These are phyloP conservation scores for Pedionomus torquatus DNA, from an alignment of 2,113 vertebrate genomes.

Conservation along the genomic window DNA sequence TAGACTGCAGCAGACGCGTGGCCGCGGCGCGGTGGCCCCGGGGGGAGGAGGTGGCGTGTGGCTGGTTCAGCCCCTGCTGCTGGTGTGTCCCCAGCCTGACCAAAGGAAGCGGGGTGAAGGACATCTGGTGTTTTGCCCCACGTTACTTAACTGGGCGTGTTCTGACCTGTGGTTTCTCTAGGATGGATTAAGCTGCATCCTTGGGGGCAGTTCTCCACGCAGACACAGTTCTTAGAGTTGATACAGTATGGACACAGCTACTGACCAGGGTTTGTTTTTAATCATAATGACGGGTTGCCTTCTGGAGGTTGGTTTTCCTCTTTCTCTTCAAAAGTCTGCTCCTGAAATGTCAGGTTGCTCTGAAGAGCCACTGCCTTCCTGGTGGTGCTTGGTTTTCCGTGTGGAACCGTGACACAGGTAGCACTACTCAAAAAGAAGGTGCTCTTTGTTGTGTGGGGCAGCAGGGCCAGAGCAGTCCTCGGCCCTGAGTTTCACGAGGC, in stretches of 20 bases:
- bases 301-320: not conserved
- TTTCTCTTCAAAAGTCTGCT: not conserved
- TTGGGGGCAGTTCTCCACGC: not conserved
- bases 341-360: not conserved
- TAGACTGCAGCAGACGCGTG: constrained; percentile 1
- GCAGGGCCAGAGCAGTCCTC: not conserved
- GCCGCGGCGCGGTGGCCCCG: not conserved
- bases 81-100: not conserved
- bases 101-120: not conserved
- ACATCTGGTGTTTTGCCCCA: not conserved
- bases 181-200: not conserved
- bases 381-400: not conserved
- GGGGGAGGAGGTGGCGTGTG: not conserved
- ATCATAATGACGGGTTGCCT: not conserved
- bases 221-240: not conserved
- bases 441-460: not conserved
- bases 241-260: not conserved
- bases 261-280: not conserved
- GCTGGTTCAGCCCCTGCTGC: not conserved
- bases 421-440: not conserved
- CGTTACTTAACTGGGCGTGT: not conserved
- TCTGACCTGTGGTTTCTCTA: constrained; percentile 1
- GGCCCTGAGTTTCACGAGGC: not conserved
- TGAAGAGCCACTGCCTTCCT: not conserved
- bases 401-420: not conserved